phyloP scores from a whole-genome alignment of 2,113 vertebrate genomes.

The Todiramphus chloris region DNA sequence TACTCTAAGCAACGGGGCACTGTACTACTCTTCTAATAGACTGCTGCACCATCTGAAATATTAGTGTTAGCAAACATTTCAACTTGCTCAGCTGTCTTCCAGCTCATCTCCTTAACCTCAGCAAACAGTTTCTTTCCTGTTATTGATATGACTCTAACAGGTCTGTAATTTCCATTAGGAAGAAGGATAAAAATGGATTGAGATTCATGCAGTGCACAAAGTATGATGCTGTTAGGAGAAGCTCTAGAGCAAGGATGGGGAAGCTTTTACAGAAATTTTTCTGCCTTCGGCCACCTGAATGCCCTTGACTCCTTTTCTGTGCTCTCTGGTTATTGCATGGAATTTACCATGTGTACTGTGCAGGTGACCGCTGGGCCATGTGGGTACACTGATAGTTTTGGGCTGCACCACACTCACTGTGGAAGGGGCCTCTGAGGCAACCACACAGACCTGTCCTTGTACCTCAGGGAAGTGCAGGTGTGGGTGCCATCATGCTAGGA shows the following conservation, averaged over 20 bases:
- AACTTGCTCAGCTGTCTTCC: background rate
- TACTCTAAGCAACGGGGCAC: background rate
- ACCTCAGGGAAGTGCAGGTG: background rate
- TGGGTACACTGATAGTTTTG: background rate
- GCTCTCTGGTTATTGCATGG: background rate
- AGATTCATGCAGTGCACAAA: accelerated
- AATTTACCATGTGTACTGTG: background rate
- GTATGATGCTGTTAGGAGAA: background rate
- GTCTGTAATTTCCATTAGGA: background rate
- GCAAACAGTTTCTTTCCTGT: background rate
- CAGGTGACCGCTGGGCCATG: background rate
- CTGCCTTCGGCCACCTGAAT: background rate
- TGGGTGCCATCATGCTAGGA: background rate
- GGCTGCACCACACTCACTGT: background rate
- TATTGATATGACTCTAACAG: background rate
- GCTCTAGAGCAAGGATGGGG: background rate
- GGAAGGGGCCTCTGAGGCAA: background rate
- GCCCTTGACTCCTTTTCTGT: background rate
- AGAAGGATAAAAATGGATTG: background rate
- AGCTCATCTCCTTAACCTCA: background rate
- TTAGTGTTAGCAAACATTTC: background rate
- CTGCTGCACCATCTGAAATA: background rate
- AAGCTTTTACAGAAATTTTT: background rate
- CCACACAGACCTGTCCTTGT: background rate
- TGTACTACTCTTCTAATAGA: background rate